Conservation (phyloP, 2,113 vertebrate genomes). For the Polypterus bichir region DNA sequence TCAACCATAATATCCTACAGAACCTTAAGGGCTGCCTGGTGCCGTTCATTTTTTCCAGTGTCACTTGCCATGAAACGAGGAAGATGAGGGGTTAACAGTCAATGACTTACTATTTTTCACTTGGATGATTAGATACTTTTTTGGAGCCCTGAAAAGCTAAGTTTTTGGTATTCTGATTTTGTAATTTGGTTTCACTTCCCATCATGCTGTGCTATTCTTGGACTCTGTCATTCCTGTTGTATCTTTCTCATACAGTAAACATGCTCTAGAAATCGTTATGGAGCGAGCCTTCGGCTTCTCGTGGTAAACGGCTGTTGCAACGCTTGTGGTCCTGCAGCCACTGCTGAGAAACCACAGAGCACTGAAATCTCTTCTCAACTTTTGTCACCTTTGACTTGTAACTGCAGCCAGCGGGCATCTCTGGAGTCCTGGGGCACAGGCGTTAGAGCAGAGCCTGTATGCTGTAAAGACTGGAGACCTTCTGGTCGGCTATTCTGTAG, state of each 20-base stretch:
- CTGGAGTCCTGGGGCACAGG: too few species aligned
- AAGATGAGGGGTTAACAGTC: slow-evolving; percentile 28
- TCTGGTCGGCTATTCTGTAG: too few species aligned
- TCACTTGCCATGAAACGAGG: slow-evolving; percentile 8
- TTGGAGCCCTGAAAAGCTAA: slow-evolving; percentile 17
- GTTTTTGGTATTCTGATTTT: slow-evolving; percentile 30
- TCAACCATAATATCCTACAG: too few species aligned
- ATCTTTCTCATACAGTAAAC: slow-evolving; percentile 5
- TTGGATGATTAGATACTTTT: slow-evolving; percentile 15
- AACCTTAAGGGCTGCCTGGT: too few species aligned
- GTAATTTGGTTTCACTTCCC: slow-evolving; percentile 57
- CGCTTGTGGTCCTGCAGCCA: slow-evolving; percentile 1
- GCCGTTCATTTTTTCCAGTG: too few species aligned
- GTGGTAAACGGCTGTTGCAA: background rate
- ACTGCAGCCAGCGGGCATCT: too few species aligned
- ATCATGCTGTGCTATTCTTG: slow-evolving; percentile 38
- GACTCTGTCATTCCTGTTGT: slow-evolving; percentile 14
- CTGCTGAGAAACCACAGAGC: background rate
- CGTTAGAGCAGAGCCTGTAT: too few species aligned
- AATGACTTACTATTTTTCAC: slow-evolving; percentile 26
- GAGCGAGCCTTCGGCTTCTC: background rate
- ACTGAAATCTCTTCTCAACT: background rate
- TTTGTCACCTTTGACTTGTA: background rate
- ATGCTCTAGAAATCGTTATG: background rate
- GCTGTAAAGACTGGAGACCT: too few species aligned